These are phyloP conservation scores for Aselliscus stoliczkanus DNA, from an alignment of 2,797 vertebrate genomes.

Conservation along the genomic window DNA sequence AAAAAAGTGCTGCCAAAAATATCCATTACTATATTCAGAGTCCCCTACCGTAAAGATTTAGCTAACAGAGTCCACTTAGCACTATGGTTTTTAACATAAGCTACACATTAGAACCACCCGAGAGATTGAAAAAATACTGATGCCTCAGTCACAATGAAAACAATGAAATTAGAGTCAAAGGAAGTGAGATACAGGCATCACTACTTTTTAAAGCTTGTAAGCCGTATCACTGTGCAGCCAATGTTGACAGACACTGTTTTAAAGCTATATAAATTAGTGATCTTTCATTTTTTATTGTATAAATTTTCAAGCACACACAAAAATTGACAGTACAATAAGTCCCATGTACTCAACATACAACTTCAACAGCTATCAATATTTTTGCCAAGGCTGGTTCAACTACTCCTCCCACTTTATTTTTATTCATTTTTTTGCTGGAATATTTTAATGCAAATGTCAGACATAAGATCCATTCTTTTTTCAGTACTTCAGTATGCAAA, in stretches of 20 bases:
- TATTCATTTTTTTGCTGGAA: slow-evolving; percentile 11
- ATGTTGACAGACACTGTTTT: background rate
- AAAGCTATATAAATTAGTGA: background rate
- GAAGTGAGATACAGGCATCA: background rate
- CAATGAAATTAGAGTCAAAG: background rate
- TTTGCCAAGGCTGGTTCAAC: background rate
- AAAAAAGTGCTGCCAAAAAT: background rate
- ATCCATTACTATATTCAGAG: background rate
- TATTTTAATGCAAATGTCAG: slow-evolving; percentile 33
- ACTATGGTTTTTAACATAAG: background rate
- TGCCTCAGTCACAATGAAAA: background rate
- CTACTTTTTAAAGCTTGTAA: background rate
- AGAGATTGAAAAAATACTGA: background rate
- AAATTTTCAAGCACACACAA: background rate
- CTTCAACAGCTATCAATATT: background rate
- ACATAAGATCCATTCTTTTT: slow-evolving; percentile 5
- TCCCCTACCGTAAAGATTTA: background rate
- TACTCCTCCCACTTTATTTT: background rate
- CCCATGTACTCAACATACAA: background rate
- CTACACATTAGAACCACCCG: background rate
- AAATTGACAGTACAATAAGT: background rate
- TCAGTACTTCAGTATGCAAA: slow-evolving; percentile 12
- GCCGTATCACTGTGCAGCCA: background rate
- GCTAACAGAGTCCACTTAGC: background rate
- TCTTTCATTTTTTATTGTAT: background rate